Conservation (phyloP, 2,888 invertebrate genomes). For the Erannis defoliaria region DNA sequence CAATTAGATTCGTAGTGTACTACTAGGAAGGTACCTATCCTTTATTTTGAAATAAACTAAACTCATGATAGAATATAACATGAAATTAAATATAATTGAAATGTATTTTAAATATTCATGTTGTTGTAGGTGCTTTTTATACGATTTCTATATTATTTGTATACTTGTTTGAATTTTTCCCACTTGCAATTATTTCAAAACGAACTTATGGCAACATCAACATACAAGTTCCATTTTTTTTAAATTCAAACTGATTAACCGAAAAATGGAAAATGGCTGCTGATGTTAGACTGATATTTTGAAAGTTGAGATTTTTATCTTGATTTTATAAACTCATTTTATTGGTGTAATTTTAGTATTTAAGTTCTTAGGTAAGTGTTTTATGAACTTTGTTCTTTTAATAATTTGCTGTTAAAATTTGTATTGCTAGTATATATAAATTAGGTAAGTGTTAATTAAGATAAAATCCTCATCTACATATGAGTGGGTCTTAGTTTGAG, state of each 20-base stretch:
- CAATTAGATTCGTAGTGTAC: constrained; percentile 15
- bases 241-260: constrained; percentile 20
- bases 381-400: constrained; percentile 30
- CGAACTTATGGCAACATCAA: constrained; percentile 62
- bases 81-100: constrained; percentile 51
- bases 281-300: constrained; percentile 68
- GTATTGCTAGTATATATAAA: constrained; percentile 36
- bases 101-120: constrained; percentile 52
- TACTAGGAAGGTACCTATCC: constrained; percentile 3
- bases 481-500: constrained; percentile 42
- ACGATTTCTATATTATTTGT: constrained; percentile 43
- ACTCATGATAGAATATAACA: constrained; percentile 27
- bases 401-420: constrained; percentile 44
- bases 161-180: constrained; percentile 36
- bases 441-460: constrained; percentile 8
- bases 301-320: constrained; percentile 42
- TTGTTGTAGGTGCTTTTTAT: constrained; percentile 56
- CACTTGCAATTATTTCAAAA: constrained; percentile 49
- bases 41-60: constrained; percentile 36
- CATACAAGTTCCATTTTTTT: constrained; percentile 58
- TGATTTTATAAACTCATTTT: constrained; percentile 46
- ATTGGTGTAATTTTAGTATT: constrained; percentile 26
- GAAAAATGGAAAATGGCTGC: constrained; percentile 59
- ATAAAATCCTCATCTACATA: constrained; percentile 44
- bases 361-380: constrained; percentile 22